Evolutionary conservation across 2,888 invertebrate species (phyloP).

Genomic region (Steinernema carpocapsae): DNA sequence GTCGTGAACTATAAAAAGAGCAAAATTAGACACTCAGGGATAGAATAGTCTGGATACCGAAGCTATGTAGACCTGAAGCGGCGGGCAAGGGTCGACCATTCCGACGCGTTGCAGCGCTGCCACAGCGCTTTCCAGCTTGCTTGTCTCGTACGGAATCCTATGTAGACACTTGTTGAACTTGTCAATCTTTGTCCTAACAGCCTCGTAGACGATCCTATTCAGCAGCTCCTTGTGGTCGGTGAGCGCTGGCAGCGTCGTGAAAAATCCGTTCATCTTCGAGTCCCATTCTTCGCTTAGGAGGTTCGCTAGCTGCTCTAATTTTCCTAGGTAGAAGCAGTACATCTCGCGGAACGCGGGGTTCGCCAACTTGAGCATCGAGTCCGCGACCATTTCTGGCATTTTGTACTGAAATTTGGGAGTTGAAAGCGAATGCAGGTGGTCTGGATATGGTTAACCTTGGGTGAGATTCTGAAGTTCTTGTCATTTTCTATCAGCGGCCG

Average conservation of each 20-base stretch:
- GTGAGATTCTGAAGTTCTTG: conserved; percentile 3
- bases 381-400: conserved; percentile 5
- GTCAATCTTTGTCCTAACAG: conserved; percentile 37
- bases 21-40: background rate
- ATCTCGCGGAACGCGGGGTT: background rate
- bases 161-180: background rate
- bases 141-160: background rate
- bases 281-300: conserved; percentile 38
- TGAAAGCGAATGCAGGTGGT: no score
- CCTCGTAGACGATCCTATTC: conserved; percentile 39
- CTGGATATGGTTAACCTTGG: no score
- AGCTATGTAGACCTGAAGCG: background rate
- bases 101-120: background rate
- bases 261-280: conserved; percentile 40
- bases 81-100: background rate
- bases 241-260: background rate
- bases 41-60: background rate
- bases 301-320: conserved; percentile 43
- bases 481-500: background rate
- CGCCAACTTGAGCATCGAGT: background rate
- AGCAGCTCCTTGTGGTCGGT: conserved; percentile 33
- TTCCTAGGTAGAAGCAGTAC: conserved; percentile 36
- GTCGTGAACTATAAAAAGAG: background rate
- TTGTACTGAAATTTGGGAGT: background rate
- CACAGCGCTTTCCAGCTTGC: background rate